A percentile compares a stretch with the other conserved stretches of the same genome.
phyloP scores from a whole-genome alignment of 2,113 vertebrate species.

The Atractosteus spatula region DNA sequence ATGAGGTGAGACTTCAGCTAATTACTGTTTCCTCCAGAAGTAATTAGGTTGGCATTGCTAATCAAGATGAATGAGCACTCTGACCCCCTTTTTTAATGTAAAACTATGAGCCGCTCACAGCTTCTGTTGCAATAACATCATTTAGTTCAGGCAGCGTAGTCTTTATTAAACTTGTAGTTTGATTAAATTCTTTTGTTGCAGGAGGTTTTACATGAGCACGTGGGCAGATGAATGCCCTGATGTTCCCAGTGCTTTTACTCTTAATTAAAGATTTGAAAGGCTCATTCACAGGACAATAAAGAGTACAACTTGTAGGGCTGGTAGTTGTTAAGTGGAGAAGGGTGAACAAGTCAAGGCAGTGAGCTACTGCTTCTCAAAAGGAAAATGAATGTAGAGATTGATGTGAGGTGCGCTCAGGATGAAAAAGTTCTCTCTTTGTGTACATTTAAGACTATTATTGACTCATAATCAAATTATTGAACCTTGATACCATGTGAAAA shows the following conservation, averaged over 20 bases:
- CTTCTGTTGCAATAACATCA: conserved; percentile 68
- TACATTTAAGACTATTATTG: not conserved
- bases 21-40: conserved; percentile 97
- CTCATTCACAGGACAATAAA: conserved; percentile 64
- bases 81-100: conserved; percentile 78
- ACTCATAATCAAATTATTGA: not conserved
- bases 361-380: not conserved
- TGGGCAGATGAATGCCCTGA: conserved; percentile 70
- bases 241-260: conserved; percentile 78
- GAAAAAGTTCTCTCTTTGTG: not conserved
- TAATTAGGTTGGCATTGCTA: conserved; percentile 96
- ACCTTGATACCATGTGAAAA: not conserved
- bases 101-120: conserved; percentile 58
- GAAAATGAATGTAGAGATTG: not conserved
- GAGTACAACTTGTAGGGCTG: conserved; percentile 50
- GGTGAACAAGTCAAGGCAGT: not conserved
- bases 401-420: not conserved
- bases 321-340: conserved; percentile 8
- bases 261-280: conserved; percentile 77
- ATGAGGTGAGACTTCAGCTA: conserved; percentile 97
- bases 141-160: conserved; percentile 72
- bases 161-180: conserved; percentile 76
- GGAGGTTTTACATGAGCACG: conserved; percentile 61
- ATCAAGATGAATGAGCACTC: conserved; percentile 87
- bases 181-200: conserved; percentile 82